Base-by-base conservation (phyloP, 2,797 vertebrate genomes). In the Bryconaethiops microstoma region DNA sequence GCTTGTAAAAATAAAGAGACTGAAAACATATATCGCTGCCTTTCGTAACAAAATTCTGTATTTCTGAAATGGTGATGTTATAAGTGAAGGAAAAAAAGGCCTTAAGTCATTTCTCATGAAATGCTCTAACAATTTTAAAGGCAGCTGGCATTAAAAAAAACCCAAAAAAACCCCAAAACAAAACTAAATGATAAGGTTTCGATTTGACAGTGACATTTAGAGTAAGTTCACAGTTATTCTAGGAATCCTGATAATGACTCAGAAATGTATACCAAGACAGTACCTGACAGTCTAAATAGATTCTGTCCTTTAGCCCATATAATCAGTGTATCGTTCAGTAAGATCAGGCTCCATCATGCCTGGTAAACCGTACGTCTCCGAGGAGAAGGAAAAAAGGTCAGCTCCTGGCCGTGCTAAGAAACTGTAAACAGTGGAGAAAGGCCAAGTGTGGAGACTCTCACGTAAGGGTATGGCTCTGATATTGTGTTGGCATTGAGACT, bases 301-400 rank as follows among this genome's bases (percentile, higher is more conserved):
- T 50, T 71, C 21, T 17, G 19, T n/a, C 4, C 29, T 71, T 62
- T 42, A 35, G 55, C 25, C 23, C 10, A n/a, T 14, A 23, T 73
- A 29, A 64, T 17, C 35, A 40, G 17, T 4, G 17, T 13, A 48
- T 50, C 45, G 4, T 7, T 39, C 7, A 1, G 14, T 64, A 65
- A 64, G 50, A 65, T 69, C 57, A 72, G 75, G 39, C 48, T 57
- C 23, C 54, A 55, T 78, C 35, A 74, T 78, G 57, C 64, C 23
- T 19, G 60, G 39, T 74, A 74, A 81, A 74, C 0, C 4, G 35
- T 74, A 16, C 29, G 25, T 62, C 25, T 81, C 59, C 25, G 13
- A 8, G 39, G 3, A 77, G 78, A 81, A 21, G 48, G 69, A 78
- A 79, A 73, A 73, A 10, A 75, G 80, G 68, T 81, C 77, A 81